These are phyloP conservation scores for Adelges cooleyi DNA, from an alignment of 1,140 invertebrate genomes.

Conservation along the genomic window DNA sequence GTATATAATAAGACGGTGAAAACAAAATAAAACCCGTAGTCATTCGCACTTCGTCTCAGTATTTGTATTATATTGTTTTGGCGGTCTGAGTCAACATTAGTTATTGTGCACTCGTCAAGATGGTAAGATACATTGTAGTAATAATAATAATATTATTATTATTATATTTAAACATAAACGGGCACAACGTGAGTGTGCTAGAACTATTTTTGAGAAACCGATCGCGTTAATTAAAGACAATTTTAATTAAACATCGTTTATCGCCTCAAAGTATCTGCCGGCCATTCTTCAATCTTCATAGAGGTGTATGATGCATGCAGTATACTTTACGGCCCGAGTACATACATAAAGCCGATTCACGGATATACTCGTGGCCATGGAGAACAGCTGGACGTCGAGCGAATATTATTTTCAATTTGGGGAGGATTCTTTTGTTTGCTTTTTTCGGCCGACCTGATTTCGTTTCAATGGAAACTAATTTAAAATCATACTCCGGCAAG, in stretches of 20 bases:
- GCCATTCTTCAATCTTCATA: too few species aligned
- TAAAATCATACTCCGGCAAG: too few species aligned
- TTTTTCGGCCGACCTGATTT: slow-evolving; percentile 5
- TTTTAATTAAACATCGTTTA: slow-evolving; percentile 29
- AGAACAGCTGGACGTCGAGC: slow-evolving; percentile 17
- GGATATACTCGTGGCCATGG: too few species aligned
- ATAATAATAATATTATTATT: too few species aligned
- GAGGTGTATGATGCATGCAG: too few species aligned
- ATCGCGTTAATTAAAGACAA: slow-evolving; percentile 25
- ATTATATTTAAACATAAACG: too few species aligned
- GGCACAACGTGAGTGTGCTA: not conserved
- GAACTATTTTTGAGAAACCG: not conserved
- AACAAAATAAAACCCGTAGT: too few species aligned
- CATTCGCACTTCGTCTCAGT: too few species aligned
- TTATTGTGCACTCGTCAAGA: slow-evolving; percentile 6
- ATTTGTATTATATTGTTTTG: slow-evolving; percentile 7
- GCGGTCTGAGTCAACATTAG: slow-evolving; percentile 12
- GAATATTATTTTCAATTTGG: slow-evolving; percentile 23
- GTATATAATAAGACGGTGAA: too few species aligned
- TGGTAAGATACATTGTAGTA: slow-evolving; percentile 4
- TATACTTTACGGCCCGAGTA: too few species aligned
- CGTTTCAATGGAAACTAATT: not conserved
- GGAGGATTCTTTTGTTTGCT: slow-evolving; percentile 18
- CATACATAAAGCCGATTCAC: too few species aligned
- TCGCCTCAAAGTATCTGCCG: not conserved